Base-by-base conservation (phyloP, 2,888 invertebrate species). In the Pterostichus niger region DNA sequence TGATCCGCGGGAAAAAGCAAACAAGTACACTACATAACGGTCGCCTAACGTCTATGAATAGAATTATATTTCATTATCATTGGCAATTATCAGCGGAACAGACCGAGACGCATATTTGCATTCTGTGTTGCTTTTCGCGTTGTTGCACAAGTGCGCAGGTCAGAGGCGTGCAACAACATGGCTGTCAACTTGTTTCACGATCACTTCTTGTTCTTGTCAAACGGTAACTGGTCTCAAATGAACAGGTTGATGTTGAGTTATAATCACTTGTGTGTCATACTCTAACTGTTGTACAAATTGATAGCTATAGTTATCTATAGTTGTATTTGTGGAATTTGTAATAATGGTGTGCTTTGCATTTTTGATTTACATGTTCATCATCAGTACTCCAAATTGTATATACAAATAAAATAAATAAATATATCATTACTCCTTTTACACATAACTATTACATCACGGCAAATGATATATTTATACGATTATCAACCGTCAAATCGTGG, bases 21-120 rank as follows among this genome's bases (percentile, higher is more conserved):
- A 3, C 24, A 24, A 75, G 49, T 77, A 56, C 10, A 54, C 13
- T 54, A 54, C 40, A 56, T 35, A 77, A 77, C 77, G 56, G 77
- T 56, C 15, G 11, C 15, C 44, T 17, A 56, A 44, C 44, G 44
- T 71, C 44, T 77, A 24, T 56, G 77, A 54, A 77, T 77, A 77
- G 77, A 77, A 77, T 77, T 77, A 85, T 85, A 85, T 85, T 86
- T 85, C 85, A 85, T 84, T 86, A 86, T 86, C 86, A 84, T 84
- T 77, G 56, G 85, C 86, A 86, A 86, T 86, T 86, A 86, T 86
- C 85, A 40, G 56, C 33, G 77, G 54, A 56, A 40, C 77, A 10
- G 6, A 56, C 15, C 77, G 77, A 17, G 56, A 77, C 77, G 77
- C 56, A 49, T 56, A 56, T 77, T 77, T 77, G 77, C 77, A 77